Conservation (phyloP, 2,113 vertebrate species). For the Phylloscopus whistleri region DNA sequence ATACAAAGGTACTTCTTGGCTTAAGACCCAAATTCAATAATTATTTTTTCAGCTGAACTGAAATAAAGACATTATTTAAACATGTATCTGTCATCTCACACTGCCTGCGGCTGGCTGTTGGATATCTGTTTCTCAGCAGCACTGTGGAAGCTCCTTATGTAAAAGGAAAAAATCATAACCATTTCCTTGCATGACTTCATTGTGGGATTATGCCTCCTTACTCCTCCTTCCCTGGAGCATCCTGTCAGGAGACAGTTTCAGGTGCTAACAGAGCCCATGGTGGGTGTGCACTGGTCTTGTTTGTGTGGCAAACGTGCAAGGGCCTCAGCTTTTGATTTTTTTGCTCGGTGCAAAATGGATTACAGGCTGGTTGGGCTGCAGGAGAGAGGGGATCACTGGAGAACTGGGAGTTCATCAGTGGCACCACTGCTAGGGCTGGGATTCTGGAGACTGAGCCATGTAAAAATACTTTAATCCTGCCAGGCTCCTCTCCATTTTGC, state of each 20-base stretch:
- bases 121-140: slow-evolving; percentile 25
- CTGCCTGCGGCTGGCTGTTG: background rate
- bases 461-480: background rate
- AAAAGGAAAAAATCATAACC: background rate
- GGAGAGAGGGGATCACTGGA: background rate
- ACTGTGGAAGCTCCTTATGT: background rate
- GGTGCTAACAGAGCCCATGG: background rate
- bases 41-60: slow-evolving; percentile 59
- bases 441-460: background rate
- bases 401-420: background rate
- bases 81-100: slow-evolving; percentile 35
- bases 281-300: background rate
- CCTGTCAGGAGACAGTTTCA: background rate
- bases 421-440: background rate
- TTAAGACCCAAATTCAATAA: slow-evolving; percentile 27
- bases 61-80: slow-evolving; percentile 58
- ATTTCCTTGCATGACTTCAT: background rate
- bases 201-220: background rate
- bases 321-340: background rate
- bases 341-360: background rate
- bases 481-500: background rate
- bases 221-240: background rate
- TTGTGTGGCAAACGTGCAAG: background rate
- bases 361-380: background rate
- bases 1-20: slow-evolving; percentile 52